Evolutionary conservation across 2,888 invertebrate genomes (phyloP).

Genomic region (Biston betularia): DNA sequence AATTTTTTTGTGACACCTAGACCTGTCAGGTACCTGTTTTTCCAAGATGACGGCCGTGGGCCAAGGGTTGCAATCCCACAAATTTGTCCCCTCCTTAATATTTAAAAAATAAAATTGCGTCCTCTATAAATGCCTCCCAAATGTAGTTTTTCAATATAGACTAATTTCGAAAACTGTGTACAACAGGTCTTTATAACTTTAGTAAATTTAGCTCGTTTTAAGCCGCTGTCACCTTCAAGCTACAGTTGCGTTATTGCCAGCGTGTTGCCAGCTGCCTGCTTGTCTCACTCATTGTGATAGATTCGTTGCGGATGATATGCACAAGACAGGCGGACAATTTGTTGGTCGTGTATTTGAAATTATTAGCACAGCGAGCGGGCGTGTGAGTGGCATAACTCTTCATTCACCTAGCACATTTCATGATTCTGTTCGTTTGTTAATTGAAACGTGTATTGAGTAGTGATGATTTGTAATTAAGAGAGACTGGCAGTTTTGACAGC

Average conservation of each 20-base stretch:
- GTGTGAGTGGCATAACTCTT: conserved; percentile 8
- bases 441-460: conserved; percentile 1
- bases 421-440: conserved; percentile 5
- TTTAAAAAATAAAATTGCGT: too few relatives aligned
- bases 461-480: background rate
- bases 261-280: conserved; percentile 16
- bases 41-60: too few relatives aligned
- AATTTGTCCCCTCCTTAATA: too few relatives aligned
- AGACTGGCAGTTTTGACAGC: background rate
- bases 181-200: background rate
- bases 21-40: too few relatives aligned
- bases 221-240: conserved; percentile 15
- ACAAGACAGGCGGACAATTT: conserved; percentile 27
- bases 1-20: too few relatives aligned
- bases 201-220: conserved; percentile 4
- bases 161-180: too few relatives aligned
- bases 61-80: too few relatives aligned
- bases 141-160: too few relatives aligned
- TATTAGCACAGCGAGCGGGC: conserved; percentile 14
- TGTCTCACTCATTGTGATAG: conserved; percentile 22
- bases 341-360: conserved; percentile 18
- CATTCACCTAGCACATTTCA: conserved; percentile 4
- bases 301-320: conserved; percentile 30
- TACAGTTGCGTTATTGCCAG: background rate
- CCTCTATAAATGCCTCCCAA: too few relatives aligned